Evolutionary conservation across 92 coral and sea anemone genomes (phyloP), one percentile per base, ranked within the genome.

Genomic region (Epizoanthus rinbou): DNA sequence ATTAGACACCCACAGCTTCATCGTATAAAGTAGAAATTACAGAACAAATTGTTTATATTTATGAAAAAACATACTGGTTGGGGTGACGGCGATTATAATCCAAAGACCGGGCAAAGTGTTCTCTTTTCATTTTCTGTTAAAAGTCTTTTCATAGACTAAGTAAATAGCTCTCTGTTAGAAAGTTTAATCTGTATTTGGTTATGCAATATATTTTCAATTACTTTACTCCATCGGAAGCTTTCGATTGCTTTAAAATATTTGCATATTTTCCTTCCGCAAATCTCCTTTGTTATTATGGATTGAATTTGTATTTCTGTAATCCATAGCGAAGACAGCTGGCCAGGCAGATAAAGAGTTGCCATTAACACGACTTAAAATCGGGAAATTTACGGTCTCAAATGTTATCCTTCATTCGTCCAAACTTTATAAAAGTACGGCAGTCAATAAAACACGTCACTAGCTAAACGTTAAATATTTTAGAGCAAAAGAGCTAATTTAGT

Each of bases 1-100:
- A n/a, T 69, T 69, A 71, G 50, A 71, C 35, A 71, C 75, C 75
- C 57, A 21, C 75, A 18, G 75, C 19, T 70, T 53, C 23, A 70
- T 37, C n/a, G 3, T 68, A 28, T 28, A 28, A 31, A 70, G 39
- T 37, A 21, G 18, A 43, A 70, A 18, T 70, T 70, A n/a, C 45
- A 6, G 41, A 31, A 3, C 53, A 70, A 70, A 70, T n/a, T 37
- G 9, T 71, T 39, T 17, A 8, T 45, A 47, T 41, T 56, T 37
- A 37, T 37, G 3, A 6, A 74, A 73, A 74, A 50, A 35, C 57
- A n/a, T 56, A 52, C 43, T 9, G 65, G 80, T 74, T 22, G 11
- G 64, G 14, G 54, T 54, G 15, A 24, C 6, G 43, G 14, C 3
- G 43, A 6, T 15, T 74, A 74, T 4, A 31, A 39, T 1, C 16